These are phyloP conservation scores for Morpho achilles DNA, from an alignment of 2,888 invertebrate genomes.

Conservation along the genomic window DNA sequence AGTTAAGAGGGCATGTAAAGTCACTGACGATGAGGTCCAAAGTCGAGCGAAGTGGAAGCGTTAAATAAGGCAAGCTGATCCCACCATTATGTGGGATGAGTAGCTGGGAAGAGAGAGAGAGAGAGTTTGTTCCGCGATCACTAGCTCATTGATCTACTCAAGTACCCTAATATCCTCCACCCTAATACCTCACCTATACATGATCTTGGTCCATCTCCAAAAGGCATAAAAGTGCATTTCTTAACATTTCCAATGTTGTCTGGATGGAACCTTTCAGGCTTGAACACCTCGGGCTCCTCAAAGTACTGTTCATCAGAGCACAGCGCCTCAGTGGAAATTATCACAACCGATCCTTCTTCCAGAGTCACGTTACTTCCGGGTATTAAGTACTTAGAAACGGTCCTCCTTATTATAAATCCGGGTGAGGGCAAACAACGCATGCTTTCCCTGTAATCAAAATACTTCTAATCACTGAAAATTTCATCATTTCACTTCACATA, in stretches of 20 bases:
- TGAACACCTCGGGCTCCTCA: constrained; percentile 30
- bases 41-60: too few species aligned
- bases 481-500: too few species aligned
- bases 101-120: too few species aligned
- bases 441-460: constrained; percentile 35
- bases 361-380: constrained; percentile 29
- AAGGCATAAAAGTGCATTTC: constrained; percentile 28
- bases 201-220: constrained; percentile 31
- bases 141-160: too few species aligned
- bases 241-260: constrained; percentile 24
- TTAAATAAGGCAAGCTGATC: too few species aligned
- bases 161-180: too few species aligned
- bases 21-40: too few species aligned
- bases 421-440: constrained; percentile 34
- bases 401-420: constrained; percentile 27
- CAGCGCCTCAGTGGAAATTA: constrained; percentile 28
- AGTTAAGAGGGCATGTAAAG: too few species aligned
- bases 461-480: too few species aligned
- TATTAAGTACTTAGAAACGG: constrained; percentile 25
- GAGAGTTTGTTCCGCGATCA: too few species aligned
- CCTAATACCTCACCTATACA: constrained; percentile 23
- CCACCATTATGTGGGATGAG: too few species aligned
- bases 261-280: constrained; percentile 32
- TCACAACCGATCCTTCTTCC: constrained; percentile 24
- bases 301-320: constrained; percentile 31